These are phyloP conservation scores for Arctia plantaginis DNA, from an alignment of 2,888 invertebrate species.

Conservation along the genomic window DNA sequence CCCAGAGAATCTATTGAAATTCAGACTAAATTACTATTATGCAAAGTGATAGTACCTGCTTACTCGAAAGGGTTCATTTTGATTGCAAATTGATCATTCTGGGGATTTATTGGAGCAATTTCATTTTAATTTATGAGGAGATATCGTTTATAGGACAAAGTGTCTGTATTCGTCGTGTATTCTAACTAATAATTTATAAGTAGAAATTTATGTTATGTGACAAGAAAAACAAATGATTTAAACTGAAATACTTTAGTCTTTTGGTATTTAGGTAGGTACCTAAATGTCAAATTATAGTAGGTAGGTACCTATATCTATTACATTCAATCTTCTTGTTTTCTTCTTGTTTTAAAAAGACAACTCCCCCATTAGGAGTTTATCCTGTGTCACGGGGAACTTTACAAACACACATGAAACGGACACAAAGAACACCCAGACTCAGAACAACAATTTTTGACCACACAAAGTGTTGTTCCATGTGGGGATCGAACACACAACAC, in stretches of 20 bases:
- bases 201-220: background rate
- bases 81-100: conserved; percentile 76
- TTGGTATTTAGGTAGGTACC: background rate
- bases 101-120: conserved; percentile 51
- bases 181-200: background rate
- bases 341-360: no score
- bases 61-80: conserved; percentile 62
- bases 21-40: conserved; percentile 47
- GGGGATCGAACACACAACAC: no score
- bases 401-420: no score
- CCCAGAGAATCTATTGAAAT: conserved; percentile 48
- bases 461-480: no score
- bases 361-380: no score
- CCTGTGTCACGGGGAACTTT: no score
- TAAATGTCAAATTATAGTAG: background rate
- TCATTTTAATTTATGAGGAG: conserved; percentile 49
- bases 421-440: no score
- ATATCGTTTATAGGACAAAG: conserved; percentile 21
- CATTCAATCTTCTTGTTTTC: no score
- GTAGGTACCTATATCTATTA: no score
- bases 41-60: conserved; percentile 47
- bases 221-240: no score
- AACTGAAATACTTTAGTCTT: no score
- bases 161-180: background rate
- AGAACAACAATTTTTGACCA: no score